A percentile compares a stretch with the other conserved stretches of the same genome.
Conservation (phyloP, 2,797 vertebrate species). For the Eptatretus atami region DNA sequence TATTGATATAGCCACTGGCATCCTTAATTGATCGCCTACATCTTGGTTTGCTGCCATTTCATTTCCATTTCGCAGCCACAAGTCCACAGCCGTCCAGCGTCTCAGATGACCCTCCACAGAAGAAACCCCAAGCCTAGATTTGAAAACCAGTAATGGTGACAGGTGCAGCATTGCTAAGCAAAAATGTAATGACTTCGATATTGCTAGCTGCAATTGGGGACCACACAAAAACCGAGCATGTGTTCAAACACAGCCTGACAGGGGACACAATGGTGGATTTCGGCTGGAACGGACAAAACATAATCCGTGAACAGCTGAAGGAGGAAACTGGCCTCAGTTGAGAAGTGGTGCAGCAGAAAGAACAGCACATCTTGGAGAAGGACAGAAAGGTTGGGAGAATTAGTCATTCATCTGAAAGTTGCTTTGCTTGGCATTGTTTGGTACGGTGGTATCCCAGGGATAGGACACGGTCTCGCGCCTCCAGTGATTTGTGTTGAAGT, state of each 20-base stretch:
- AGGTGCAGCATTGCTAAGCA: conserved; percentile 17
- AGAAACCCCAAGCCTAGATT: conserved; percentile 30
- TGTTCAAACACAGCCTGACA: conserved; percentile 16
- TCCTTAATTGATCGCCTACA: too few species aligned
- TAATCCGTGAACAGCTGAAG: conserved; percentile 28
- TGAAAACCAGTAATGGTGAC: conserved; percentile 26
- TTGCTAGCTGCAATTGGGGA: not conserved
- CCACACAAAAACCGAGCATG: not conserved
- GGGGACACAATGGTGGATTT: conserved; percentile 26
- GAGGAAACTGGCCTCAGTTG: conserved; percentile 27
- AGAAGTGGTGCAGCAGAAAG: conserved; percentile 34
- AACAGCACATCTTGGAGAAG: conserved; percentile 31
- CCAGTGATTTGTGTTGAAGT: too few species aligned
- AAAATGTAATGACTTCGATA: not conserved
- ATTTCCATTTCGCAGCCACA: conserved; percentile 1
- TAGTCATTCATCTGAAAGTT: too few species aligned
- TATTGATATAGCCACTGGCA: too few species aligned
- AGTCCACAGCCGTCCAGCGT: not conserved
- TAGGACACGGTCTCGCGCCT: too few species aligned
- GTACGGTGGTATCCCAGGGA: too few species aligned
- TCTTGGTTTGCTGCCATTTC: too few species aligned
- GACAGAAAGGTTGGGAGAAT: conserved; percentile 26
- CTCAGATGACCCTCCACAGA: conserved; percentile 35
- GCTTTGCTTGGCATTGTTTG: too few species aligned
- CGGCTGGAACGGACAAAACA: conserved; percentile 26